Base-by-base conservation (phyloP, 2,797 vertebrate genomes). In the Bradypodion pumilum region DNA sequence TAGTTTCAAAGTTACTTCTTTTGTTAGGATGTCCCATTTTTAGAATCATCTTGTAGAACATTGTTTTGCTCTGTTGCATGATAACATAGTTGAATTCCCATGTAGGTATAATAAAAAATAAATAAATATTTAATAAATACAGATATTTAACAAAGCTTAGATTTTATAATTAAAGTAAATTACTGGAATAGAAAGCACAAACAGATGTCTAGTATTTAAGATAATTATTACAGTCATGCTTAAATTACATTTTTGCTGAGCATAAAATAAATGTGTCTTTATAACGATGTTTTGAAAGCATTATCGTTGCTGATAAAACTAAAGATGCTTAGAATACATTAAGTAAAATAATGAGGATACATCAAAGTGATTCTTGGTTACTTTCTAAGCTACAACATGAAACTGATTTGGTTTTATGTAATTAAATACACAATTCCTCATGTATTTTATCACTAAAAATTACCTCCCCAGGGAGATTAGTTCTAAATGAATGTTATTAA, bases 401-500 rank as follows among this genome's bases (percentile, higher is more conserved):
- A 79, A 40, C 40, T 37, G 23, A 69, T 42, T 69, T 42, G 70
- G 15, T 21, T 42, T 78, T 84, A 69, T 86, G 35, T 78, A 84
- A 86, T 86, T 91, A 85, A 89, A 90, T 63, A 69, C 6, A 32
- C 74, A 72, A 89, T 86, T 87, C 85, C 89, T 89, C 84, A 74
- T 37, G 72, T 56, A 40, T 62, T 10, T 49, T 85, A 62, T 72
- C 74, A 90, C 32, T 74, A 78, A 86, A 88, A 91, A 74, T 12
- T 63, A 80, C 46, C 85, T 87, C 75, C 52, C 84, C 56, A 37
- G 69, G 80, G 62, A 87, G 27, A 83, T 0, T 74, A 10, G 15
- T 81, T 74, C 75, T 86, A 90, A 88, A 90, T 90, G 77, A 91
- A 89, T 83, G 13, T 74, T 86, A 69, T 70, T 84, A 88, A 89